A percentile compares a stretch with the other conserved stretches of the same genome.
Evolutionary conservation across 1,140 invertebrate species (phyloP).

Genomic region (Drosophila gunungcola): DNA sequence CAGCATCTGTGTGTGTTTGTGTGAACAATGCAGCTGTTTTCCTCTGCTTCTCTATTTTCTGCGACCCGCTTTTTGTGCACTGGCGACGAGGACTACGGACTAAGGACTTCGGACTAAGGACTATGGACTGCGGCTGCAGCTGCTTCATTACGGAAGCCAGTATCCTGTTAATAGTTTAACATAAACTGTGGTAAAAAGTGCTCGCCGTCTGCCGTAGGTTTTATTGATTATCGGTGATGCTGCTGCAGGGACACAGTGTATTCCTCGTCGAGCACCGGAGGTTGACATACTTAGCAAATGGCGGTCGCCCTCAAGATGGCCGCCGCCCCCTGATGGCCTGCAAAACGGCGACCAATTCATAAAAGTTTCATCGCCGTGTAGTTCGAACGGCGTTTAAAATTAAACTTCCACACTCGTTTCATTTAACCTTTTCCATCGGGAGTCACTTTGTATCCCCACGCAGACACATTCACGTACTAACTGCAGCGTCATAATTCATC

Average conservation of each 20-base stretch:
- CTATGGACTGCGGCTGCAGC: slow-evolving; percentile 46
- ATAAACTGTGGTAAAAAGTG: slow-evolving; percentile 79
- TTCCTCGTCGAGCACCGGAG: slow-evolving; percentile 49
- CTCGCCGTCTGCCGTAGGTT: slow-evolving; percentile 44
- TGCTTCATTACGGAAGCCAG: slow-evolving; percentile 75
- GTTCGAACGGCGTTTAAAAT: slow-evolving; percentile 27
- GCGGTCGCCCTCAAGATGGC: slow-evolving; percentile 7
- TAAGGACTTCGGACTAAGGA: slow-evolving; percentile 2
- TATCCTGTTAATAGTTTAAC: slow-evolving; percentile 81
- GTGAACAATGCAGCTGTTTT: slow-evolving; percentile 66
- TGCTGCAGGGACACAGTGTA: slow-evolving; percentile 17
- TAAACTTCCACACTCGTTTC: slow-evolving; percentile 11
- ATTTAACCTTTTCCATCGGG: not conserved
- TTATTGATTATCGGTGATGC: slow-evolving; percentile 64
- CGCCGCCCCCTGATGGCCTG: slow-evolving; percentile 10
- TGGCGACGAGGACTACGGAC: slow-evolving; percentile 7
- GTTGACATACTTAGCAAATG: slow-evolving; percentile 61
- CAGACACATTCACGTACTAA: slow-evolving; percentile 3
- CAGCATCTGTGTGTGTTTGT: not conserved
- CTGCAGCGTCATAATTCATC: slow-evolving; percentile 45
- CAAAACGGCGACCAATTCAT: slow-evolving; percentile 26
- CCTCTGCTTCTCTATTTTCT: slow-evolving; percentile 36
- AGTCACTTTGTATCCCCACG: slow-evolving; percentile 9
- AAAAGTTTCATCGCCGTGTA: slow-evolving; percentile 19
- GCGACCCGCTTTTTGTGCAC: slow-evolving; percentile 65